Percentiles rank a stretch among this genome's conserved stretches.
Conservation (phyloP, 2,113 vertebrate species). For the Aptenodytes forsteri region DNA sequence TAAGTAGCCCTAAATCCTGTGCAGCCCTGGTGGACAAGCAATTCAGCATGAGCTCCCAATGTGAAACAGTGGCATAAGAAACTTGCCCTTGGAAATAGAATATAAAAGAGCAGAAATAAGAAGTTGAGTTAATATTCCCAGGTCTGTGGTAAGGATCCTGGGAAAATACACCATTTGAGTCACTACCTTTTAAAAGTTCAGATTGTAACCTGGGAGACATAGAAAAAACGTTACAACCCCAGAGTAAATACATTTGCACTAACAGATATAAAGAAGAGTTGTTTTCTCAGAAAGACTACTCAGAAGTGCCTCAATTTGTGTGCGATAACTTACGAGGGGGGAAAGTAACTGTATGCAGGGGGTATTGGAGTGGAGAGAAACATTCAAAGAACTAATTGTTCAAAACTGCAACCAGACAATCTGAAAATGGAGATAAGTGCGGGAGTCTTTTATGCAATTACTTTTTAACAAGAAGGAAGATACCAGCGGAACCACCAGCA, state of each 20-base stretch:
- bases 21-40: not conserved
- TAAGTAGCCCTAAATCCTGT: not conserved
- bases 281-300: not conserved
- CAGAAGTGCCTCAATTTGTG: not conserved
- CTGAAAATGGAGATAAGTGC: not conserved
- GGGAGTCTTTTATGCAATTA: not conserved
- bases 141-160: not conserved
- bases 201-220: not conserved
- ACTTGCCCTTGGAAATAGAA: not conserved
- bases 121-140: not conserved
- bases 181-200: not conserved
- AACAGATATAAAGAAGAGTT: not conserved
- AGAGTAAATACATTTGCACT: not conserved
- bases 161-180: not conserved
- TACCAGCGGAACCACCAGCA: not conserved
- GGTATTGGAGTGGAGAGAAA: not conserved
- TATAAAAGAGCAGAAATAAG: not conserved
- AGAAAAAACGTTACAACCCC: not conserved
- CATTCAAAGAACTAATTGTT: not conserved
- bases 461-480: not conserved
- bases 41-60: not conserved
- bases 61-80: not conserved
- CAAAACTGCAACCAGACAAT: not conserved
- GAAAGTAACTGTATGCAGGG: not conserved
- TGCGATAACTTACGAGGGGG: fast-evolving